phyloP scores from a whole-genome alignment of 2,113 vertebrate genomes.

The Ochotona curzoniae region DNA sequence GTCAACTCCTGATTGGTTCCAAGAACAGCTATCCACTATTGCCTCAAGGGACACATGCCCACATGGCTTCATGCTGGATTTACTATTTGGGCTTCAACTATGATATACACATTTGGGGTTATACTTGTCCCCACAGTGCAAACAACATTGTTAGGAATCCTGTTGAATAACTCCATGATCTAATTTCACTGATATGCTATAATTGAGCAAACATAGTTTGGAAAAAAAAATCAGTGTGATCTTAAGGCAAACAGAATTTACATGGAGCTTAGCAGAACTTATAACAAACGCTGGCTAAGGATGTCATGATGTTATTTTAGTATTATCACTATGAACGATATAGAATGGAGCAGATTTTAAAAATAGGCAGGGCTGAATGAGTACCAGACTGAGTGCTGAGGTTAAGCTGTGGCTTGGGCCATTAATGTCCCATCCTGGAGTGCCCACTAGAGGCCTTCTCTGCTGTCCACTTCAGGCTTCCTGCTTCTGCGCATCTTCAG shows the following conservation, averaged over 20 bases:
- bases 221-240: background rate
- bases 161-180: accelerated
- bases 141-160: background rate
- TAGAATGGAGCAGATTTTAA: background rate
- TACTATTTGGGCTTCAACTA: accelerated
- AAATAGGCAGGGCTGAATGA: too few species aligned
- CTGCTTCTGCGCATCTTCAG: too few species aligned
- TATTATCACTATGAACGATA: background rate
- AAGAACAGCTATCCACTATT: too few species aligned
- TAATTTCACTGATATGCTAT: background rate
- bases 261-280: background rate
- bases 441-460: too few species aligned
- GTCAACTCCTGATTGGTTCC: background rate
- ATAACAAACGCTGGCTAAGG: background rate
- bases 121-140: accelerated
- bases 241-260: background rate
- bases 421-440: too few species aligned
- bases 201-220: background rate
- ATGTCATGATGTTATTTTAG: background rate
- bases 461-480: too few species aligned
- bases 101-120: background rate
- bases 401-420: too few species aligned
- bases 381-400: too few species aligned
- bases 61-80: too few species aligned
- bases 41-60: background rate